Base-by-base conservation (phyloP, 2,888 invertebrate genomes). In the Baronia brevicornis region DNA sequence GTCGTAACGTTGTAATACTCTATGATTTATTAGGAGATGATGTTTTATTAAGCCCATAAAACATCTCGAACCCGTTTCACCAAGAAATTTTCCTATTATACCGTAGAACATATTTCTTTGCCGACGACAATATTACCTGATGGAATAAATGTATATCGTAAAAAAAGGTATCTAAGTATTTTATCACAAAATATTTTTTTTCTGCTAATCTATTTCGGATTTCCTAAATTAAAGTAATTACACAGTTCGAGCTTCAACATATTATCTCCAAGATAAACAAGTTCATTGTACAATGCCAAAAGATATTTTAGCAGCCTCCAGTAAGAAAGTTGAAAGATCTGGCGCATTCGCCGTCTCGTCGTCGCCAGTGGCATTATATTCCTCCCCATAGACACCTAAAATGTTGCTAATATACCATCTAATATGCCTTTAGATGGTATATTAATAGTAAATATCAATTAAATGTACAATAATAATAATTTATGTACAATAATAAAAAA, bases 31-130 rank as follows among this genome's bases (percentile, higher is more conserved):
- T 53, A 39, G 44, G 48, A 59, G 55, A 64, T 65, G 54, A 67
- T 70, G 66, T 74, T 73, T 75, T 77, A 74, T 71, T 62, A 68
- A 51, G 45, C 54, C 57, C 48, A 71, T 78, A 72, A 77, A 77
- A 61, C 59, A 72, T 64, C 59, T 54, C 48, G 45, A 56, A 54
- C 55, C 50, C 54, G 51, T 46, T 54, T 55, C 55, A 53, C 45
- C 48, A 55, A 56, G 46, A 60, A 66, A 56, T 60, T 64, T 55
- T 61, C 62, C 55, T 50, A 58, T 62, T 61, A 54, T 60, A 51
- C 56, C 46, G 51, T 46, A 46, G 52, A 51, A 60, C 54, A 62
- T 62, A 63, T 60, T 58, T 56, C 47, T 56, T 46, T 43, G 49
- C 44, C 51, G 54, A 51, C 53, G 61, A 65, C 60, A 59, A 62